These are phyloP conservation scores for Scaptodrosophila lebanonensis DNA, from an alignment of 1,140 invertebrate species.

Conservation along the genomic window DNA sequence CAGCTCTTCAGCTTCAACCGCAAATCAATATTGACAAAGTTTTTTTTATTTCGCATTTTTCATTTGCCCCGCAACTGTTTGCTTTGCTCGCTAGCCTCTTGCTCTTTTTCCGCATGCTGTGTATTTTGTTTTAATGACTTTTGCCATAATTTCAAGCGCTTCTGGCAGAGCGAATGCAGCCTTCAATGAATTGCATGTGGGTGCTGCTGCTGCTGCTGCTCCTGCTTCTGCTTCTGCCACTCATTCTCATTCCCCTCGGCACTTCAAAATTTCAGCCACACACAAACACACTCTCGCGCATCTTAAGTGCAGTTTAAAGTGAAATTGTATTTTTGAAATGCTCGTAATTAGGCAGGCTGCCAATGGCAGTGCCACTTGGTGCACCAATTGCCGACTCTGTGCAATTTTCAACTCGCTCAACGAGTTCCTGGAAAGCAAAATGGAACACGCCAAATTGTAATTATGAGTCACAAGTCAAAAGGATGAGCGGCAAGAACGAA, in stretches of 20 bases:
- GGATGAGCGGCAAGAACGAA: too few species aligned
- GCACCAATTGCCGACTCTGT: too few species aligned
- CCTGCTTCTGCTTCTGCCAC: conserved; percentile 7
- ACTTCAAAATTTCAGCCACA: conserved; percentile 61
- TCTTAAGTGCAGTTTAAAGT: conserved; percentile 73
- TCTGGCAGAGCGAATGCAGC: conserved; percentile 34
- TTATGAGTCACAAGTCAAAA: too few species aligned
- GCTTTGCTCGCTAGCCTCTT: neutral
- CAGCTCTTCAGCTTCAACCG: conserved; percentile 48
- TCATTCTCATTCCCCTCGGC: conserved; percentile 44
- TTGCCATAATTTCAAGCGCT: conserved; percentile 54
- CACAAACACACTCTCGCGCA: conserved; percentile 50
- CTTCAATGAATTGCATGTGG: conserved; percentile 19
- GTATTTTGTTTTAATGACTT: conserved; percentile 64
- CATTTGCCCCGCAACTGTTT: neutral
- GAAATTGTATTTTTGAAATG: conserved; percentile 74
- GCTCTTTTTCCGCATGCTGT: conserved; percentile 3
- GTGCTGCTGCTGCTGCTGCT: conserved; percentile 4
- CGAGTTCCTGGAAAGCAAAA: too few species aligned
- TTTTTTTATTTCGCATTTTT: conserved; percentile 19
- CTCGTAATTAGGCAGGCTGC: conserved; percentile 72
- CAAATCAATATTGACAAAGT: conserved; percentile 72
- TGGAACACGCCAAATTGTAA: too few species aligned
- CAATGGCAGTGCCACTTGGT: conserved; percentile 68
- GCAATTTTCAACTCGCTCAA: conserved; percentile 71